phyloP scores from a whole-genome alignment of 2,113 vertebrate genomes.

The Microcebus griseorufus region DNA sequence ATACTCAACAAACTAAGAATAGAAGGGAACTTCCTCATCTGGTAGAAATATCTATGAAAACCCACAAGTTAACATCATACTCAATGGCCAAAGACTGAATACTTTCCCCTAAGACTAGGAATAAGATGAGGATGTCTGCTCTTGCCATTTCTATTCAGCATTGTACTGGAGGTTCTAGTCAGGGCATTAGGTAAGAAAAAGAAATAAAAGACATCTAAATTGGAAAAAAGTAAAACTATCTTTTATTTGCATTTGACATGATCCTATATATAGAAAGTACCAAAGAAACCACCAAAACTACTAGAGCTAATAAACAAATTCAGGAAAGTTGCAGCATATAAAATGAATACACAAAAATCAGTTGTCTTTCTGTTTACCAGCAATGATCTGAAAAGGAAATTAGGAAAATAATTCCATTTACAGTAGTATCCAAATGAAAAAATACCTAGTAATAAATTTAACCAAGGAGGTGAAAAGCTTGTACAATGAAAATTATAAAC shows the following conservation, averaged over 20 bases:
- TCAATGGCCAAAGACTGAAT: background rate
- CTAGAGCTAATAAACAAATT: background rate
- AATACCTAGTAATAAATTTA: background rate
- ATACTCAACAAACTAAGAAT: background rate
- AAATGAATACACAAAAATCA: background rate
- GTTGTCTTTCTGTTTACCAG: background rate
- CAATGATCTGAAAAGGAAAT: background rate
- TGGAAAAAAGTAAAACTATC: background rate
- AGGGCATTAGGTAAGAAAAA: background rate
- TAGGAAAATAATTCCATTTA: background rate
- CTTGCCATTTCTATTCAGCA: background rate
- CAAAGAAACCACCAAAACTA: background rate
- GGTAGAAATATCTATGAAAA: conserved; percentile 5
- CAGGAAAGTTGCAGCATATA: too few relatives aligned
- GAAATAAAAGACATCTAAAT: background rate
- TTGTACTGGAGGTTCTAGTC: background rate
- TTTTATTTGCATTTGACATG: background rate
- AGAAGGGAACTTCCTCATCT: background rate
- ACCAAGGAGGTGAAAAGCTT: background rate
- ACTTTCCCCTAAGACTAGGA: background rate
- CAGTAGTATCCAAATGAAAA: background rate
- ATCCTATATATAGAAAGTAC: background rate
- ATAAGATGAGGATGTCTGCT: background rate
- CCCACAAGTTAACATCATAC: background rate
- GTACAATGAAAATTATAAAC: background rate